Conservation (phyloP, 2,797 vertebrate genomes). For the Hemibagrus guttatus region DNA sequence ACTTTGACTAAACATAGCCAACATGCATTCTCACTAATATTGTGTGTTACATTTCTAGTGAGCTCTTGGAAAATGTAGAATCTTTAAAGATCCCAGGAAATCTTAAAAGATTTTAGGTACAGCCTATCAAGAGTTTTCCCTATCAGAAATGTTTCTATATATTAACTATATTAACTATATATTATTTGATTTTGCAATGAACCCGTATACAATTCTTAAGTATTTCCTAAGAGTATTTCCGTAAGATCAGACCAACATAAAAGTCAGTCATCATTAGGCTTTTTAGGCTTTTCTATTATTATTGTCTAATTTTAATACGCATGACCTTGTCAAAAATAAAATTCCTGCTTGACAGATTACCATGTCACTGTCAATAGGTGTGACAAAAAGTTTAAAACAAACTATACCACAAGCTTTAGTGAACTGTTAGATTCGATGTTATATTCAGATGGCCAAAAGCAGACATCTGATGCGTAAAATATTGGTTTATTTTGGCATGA, state of each 20-base stretch:
- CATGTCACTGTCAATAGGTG: background rate
- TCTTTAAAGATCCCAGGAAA: background rate
- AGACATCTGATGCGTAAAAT: background rate
- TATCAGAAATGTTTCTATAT: background rate
- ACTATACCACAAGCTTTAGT: background rate
- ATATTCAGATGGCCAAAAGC: background rate
- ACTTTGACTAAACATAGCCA: background rate
- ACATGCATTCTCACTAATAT: background rate
- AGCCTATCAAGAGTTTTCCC: background rate
- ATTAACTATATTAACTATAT: too few relatives aligned
- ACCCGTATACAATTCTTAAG: background rate
- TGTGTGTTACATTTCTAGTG: background rate
- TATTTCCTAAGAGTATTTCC: background rate
- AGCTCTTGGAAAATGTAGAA: background rate
- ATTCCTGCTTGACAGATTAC: background rate
- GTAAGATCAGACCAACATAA: background rate
- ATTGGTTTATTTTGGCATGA: background rate
- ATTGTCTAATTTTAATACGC: conserved; percentile 2
- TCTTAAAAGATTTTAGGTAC: background rate
- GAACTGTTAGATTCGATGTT: background rate
- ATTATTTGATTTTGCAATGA: background rate
- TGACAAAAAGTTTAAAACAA: background rate
- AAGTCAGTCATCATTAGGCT: background rate
- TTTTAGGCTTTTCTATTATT: background rate
- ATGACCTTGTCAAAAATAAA: background rate